Conservation (phyloP, 2,113 vertebrate genomes). For the Stictonetta naevosa region DNA sequence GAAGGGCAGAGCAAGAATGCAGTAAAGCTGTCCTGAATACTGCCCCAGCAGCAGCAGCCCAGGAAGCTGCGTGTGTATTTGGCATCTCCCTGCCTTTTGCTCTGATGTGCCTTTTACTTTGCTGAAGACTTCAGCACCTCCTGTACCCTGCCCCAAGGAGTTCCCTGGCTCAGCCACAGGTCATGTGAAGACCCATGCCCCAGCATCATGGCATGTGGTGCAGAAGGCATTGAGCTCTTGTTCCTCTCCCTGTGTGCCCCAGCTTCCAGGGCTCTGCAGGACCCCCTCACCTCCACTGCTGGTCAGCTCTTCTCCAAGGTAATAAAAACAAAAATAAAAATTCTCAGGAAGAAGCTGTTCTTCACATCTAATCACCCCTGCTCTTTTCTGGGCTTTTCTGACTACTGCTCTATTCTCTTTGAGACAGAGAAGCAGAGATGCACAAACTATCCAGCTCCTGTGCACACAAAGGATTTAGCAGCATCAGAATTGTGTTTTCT, state of each 20-base stretch:
- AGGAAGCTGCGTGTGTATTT: background rate
- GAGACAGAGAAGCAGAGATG: background rate
- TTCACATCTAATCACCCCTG: background rate
- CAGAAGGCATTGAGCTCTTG: background rate
- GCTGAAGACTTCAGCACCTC: background rate
- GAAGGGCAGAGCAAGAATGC: background rate
- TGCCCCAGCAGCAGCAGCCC: background rate
- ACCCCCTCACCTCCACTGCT: background rate
- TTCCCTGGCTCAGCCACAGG: background rate
- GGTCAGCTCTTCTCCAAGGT: background rate
- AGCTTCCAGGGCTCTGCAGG: background rate
- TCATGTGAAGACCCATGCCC: accelerated
- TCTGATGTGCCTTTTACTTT: background rate
- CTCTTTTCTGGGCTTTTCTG: background rate
- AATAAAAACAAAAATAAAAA: background rate
- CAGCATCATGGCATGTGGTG: background rate
- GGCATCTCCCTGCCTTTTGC: background rate
- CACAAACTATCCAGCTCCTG: background rate
- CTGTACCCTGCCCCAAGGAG: accelerated
- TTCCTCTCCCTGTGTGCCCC: accelerated
- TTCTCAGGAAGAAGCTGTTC: background rate
- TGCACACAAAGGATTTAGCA: background rate
- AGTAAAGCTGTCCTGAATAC: accelerated
- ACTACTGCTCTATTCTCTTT: background rate
- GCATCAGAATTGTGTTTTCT: background rate